These are phyloP conservation scores for Coturnix japonica DNA, from an alignment of 2,113 vertebrate genomes.

Conservation along the genomic window DNA sequence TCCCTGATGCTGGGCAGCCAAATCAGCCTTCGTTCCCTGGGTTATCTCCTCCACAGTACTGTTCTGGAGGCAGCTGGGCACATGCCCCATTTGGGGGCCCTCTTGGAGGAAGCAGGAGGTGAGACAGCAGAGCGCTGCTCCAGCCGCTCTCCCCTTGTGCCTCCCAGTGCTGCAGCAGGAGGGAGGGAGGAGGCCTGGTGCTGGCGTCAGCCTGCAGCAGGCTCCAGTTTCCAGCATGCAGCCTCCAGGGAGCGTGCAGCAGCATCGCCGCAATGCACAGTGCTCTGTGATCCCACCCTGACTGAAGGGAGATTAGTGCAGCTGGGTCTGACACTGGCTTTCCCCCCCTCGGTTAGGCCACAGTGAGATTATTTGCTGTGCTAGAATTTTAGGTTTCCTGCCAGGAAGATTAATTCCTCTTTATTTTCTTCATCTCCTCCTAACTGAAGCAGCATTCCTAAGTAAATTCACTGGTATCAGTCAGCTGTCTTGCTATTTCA, in stretches of 20 bases:
- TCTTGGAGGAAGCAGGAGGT: not conserved
- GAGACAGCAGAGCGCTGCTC: not conserved
- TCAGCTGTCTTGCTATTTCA: constrained; percentile 45
- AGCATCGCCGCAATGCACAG: not conserved
- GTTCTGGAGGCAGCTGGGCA: not conserved
- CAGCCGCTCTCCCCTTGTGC: not conserved
- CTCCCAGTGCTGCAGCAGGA: not conserved
- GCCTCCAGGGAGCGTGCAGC: accelerated
- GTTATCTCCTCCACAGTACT: not conserved
- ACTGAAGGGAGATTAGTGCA: not conserved
- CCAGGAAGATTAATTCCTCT: constrained; percentile 50
- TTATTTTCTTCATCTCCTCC: constrained; percentile 56
- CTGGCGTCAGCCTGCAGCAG: not conserved
- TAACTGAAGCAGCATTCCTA: constrained; percentile 18
- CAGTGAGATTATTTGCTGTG: constrained; percentile 28
- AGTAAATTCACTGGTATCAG: constrained; percentile 10
- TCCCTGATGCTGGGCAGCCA: not conserved
- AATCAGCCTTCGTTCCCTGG: not conserved
- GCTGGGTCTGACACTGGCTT: not conserved
- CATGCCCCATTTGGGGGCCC: not conserved
- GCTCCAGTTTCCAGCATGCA: not conserved
- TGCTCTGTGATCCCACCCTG: not conserved
- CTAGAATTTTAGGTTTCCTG: constrained; percentile 49
- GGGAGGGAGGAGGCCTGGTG: not conserved
- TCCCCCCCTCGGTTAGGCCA: not conserved